These are phyloP conservation scores for Heliconius ismenius DNA, from an alignment of 2,888 invertebrate species.

Conservation along the genomic window DNA sequence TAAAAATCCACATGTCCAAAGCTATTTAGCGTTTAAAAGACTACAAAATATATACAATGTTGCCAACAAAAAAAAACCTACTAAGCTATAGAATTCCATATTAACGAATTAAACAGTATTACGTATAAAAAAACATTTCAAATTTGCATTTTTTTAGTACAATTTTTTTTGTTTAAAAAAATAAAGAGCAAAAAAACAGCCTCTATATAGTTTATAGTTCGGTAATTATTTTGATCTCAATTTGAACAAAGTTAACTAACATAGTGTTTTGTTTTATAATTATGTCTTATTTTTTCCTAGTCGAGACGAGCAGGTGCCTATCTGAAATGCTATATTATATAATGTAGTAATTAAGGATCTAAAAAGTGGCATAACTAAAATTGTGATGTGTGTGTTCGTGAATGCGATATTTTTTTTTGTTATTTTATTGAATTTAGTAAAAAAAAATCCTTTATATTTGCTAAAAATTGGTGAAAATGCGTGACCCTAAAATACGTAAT, in stretches of 20 bases:
- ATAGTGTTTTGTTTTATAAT: conserved; percentile 47
- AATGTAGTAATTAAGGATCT: conserved; percentile 7
- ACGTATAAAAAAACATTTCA: conserved; percentile 41
- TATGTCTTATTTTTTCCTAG: conserved; percentile 43
- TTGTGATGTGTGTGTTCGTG: no score
- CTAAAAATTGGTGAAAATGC: not conserved
- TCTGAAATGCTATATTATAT: conserved; percentile 34
- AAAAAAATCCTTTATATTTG: not conserved
- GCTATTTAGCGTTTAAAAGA: conserved; percentile 15
- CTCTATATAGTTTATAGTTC: conserved; percentile 20
- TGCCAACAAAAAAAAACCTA: conserved; percentile 36
- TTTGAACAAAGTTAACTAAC: conserved; percentile 58
- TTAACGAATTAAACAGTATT: conserved; percentile 32
- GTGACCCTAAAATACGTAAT: not conserved
- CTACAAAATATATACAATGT: conserved; percentile 30
- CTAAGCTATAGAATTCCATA: conserved; percentile 15
- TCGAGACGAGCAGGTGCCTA: conserved; percentile 45
- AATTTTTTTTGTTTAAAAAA: conserved; percentile 38
- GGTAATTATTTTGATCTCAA: conserved; percentile 60
- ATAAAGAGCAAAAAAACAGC: not conserved
- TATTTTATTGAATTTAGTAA: not conserved
- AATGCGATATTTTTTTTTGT: no score
- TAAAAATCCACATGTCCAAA: conserved; percentile 8
- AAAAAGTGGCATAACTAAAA: not conserved
- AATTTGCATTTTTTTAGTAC: conserved; percentile 45